Base-by-base conservation (phyloP, 2,888 invertebrate species). In the Caenorhabditis zanzibari region DNA sequence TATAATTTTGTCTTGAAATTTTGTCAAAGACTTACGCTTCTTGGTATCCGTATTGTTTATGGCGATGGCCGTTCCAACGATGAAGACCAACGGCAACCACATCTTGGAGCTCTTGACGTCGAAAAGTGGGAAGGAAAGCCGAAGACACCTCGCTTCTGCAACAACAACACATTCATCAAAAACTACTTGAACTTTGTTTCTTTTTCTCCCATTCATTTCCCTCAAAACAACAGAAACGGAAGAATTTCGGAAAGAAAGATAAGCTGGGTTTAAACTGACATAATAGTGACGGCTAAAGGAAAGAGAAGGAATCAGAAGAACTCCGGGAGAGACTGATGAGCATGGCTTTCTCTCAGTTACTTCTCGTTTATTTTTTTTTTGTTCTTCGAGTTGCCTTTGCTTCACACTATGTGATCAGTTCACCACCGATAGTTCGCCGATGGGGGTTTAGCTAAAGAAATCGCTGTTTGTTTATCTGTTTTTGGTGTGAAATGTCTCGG, bases 391-490 rank as follows among this genome's bases (percentile, higher is more conserved):
- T 47, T 47, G 47, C 47, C 38, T 38, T 38, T 12, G 12, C 63
- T 61, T 73, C 63, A 44, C 63, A 63, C 61, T 71, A 79, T 64
- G 71, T 79, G 79, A 79, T 79, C 71, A 71, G 79, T 79, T 64
- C 79, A 69, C 63, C 47, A 66, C 63, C 47, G 75, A 75, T 75
- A 63, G 71, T 71, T 56, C 64, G 79, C 71, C 56, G 76, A 75
- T 75, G 58, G 41, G 79, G 63, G 79, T 79, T 79, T 59, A 77
- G 52, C 54, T 63, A 28, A 47, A 16, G 44, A 35, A 68, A 74
- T 52, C 59, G 14, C 1, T 81, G 74, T 81, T 81, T 81, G 81
- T 81, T 81, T 69, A 66, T 81, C 81, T 81, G 81, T 81, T 81
- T 81, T 81, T 74, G 81, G 81, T 74, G 73, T 81, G 81, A 81